Base-by-base conservation (phyloP, 1,140 invertebrate genomes). In the Hestina assimilis region DNA sequence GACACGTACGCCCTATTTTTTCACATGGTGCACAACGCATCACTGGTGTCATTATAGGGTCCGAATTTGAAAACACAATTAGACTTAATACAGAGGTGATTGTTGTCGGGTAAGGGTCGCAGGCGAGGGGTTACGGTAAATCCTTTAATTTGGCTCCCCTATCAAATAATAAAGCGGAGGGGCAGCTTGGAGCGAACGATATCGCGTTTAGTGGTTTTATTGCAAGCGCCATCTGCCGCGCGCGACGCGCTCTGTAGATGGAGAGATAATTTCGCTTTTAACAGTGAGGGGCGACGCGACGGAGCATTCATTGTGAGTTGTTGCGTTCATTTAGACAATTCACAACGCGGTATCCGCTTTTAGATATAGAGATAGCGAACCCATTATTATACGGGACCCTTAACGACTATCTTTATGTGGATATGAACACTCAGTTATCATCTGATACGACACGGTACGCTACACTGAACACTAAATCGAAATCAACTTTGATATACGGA, bases 11-110 rank as follows among this genome's bases (percentile, higher is more conserved):
- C 78, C 81, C 78, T 69, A 78, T 82, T 86, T 86, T 85, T 87
- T 86, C 81, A 79, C 82, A 76, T 80, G 68, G 62, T 65, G 58
- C 58, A 52, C 66, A 65, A 73, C 70, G 67, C 72, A 65, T 72
- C 72, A 66, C 70, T 63, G 47, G 69, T 65, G 63, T 75, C 69
- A 80, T 80, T 81, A 77, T 79, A 79, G 79, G 82, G 79, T 75
- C 72, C 68, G 76, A 83, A 86, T 86, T 87, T 79, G 79, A 87
- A 87, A 87, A 87, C 84, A 87, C 84, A 87, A 87, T 87, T 87
- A 87, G 83, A 87, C 81, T 86, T 87, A 87, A 87, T 87, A 87
- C 84, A 84, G 81, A 87, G 84, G 84, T 87, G 84, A 87, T 87
- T 83, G 83, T 84, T 79, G 78, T 70, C 75, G 72, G 63, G 75